A percentile compares a stretch with the other conserved stretches of the same genome.
Evolutionary conservation across 2,797 vertebrate species (phyloP).

Genomic region (Scomberomorus guttatus): DNA sequence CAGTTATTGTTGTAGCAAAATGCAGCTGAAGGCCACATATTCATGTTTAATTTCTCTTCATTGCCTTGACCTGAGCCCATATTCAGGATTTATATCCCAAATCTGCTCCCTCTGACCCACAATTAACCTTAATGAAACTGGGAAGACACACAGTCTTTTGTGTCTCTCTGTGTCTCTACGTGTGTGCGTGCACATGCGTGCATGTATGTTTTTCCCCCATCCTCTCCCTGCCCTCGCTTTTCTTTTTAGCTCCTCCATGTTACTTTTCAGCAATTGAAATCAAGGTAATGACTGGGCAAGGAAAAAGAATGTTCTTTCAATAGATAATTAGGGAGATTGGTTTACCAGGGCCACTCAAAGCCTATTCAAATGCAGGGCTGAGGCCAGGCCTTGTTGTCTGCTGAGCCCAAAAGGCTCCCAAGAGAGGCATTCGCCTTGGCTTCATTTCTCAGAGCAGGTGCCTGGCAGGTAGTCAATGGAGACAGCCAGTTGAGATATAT

Average conservation of each 20-base stretch:
- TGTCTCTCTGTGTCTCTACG: slow-evolving; percentile 47
- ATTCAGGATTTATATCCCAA: slow-evolving; percentile 79
- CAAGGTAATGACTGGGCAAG: slow-evolving; percentile 84
- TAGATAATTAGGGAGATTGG: slow-evolving; percentile 97
- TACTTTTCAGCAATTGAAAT: slow-evolving; percentile 86
- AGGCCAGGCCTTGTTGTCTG: slow-evolving; percentile 84
- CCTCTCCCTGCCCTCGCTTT: slow-evolving; percentile 52
- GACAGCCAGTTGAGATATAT: slow-evolving; percentile 86
- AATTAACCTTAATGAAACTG: slow-evolving; percentile 83
- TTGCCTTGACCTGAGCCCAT: slow-evolving; percentile 69
- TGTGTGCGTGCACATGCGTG: slow-evolving; percentile 32
- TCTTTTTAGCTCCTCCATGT: slow-evolving; percentile 79
- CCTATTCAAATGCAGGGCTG: slow-evolving; percentile 85
- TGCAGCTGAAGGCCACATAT: slow-evolving; percentile 67
- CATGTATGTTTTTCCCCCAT: slow-evolving; percentile 65
- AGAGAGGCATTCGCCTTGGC: slow-evolving; percentile 89
- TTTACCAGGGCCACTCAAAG: slow-evolving; percentile 88
- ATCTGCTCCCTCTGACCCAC: slow-evolving; percentile 78
- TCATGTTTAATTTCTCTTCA: slow-evolving; percentile 80
- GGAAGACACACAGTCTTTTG: slow-evolving; percentile 70
- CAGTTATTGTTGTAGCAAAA: slow-evolving; percentile 56
- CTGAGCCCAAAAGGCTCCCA: slow-evolving; percentile 87
- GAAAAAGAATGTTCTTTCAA: slow-evolving; percentile 89
- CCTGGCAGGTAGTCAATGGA: slow-evolving; percentile 98
- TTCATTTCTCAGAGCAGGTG: slow-evolving; percentile 97